These are phyloP conservation scores for Microcebus murinus DNA, from an alignment of 2,113 vertebrate genomes.

Conservation along the genomic window DNA sequence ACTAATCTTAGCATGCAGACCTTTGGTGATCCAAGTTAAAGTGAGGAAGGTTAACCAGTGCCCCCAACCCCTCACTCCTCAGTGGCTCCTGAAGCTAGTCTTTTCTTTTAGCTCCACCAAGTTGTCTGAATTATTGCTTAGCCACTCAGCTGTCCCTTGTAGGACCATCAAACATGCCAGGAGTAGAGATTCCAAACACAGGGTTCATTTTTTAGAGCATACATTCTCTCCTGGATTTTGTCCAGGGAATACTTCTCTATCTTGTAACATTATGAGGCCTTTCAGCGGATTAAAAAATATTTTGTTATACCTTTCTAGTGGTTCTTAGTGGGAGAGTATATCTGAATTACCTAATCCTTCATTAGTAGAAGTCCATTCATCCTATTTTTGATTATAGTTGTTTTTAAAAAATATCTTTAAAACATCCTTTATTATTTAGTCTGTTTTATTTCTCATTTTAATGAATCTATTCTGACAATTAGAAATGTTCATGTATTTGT, in stretches of 20 bases:
- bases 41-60: not conserved
- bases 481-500: conserved; percentile 3
- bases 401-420: not conserved
- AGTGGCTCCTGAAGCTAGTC: not conserved
- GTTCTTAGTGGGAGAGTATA: not conserved
- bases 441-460: not conserved
- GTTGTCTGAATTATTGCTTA: conserved; percentile 22
- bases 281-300: conserved; percentile 4
- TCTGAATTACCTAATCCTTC: conserved; percentile 23
- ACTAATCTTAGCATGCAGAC: not conserved
- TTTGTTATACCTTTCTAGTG: not conserved
- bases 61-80: fast-evolving
- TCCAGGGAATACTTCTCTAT: not conserved
- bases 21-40: not conserved
- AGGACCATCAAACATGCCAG: not conserved
- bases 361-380: not conserved
- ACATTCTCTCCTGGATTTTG: not conserved
- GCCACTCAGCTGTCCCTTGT: not conserved
- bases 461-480: not conserved
- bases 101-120: not conserved
- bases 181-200: not conserved
- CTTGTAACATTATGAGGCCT: not conserved
- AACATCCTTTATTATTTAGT: conserved; percentile 22
- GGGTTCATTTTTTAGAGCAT: conserved; percentile 4
- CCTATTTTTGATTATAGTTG: not conserved